phyloP scores from a whole-genome alignment of 37 sponge, comb jelly and placozoan species.

The Eunapius fragilis region DNA sequence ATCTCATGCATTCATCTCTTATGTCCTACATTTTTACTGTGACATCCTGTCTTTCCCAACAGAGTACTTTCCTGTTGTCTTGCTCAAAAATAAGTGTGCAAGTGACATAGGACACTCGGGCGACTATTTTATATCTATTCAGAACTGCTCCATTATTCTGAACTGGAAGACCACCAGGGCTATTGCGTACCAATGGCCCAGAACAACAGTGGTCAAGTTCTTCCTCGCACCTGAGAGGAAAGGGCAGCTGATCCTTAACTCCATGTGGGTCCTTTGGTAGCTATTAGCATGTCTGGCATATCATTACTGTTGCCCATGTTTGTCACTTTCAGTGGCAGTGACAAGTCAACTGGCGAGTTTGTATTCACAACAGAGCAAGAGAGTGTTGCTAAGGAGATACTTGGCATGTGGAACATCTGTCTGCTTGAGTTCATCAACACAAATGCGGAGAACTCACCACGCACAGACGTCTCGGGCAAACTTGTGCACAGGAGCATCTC shows the following conservation, averaged over 20 bases:
- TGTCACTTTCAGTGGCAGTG: background rate
- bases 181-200: slow-evolving; percentile 55
- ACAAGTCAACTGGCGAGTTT: slow-evolving; percentile 16
- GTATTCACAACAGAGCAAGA: slow-evolving; percentile 29
- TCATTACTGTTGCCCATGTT: background rate
- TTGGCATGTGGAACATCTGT: slow-evolving; percentile 40
- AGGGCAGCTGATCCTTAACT: slow-evolving; percentile 25
- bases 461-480: background rate
- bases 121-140: slow-evolving; percentile 39
- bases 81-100: slow-evolving; percentile 42
- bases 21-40: background rate
- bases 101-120: slow-evolving; percentile 52
- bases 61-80: slow-evolving; percentile 49
- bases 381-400: slow-evolving; percentile 14
- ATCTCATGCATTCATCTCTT: background rate
- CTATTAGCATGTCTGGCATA: no score
- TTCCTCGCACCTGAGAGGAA: slow-evolving; percentile 6
- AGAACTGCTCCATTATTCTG: slow-evolving; percentile 29
- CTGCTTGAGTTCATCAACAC: slow-evolving; percentile 34
- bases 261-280: background rate
- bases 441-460: background rate
- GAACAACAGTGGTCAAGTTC: slow-evolving; percentile 20
- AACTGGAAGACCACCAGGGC: slow-evolving; percentile 56
- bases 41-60: background rate
- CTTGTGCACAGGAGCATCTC: background rate